Conservation (phyloP, 1,140 invertebrate species). For the Neodiprion virginianus region DNA sequence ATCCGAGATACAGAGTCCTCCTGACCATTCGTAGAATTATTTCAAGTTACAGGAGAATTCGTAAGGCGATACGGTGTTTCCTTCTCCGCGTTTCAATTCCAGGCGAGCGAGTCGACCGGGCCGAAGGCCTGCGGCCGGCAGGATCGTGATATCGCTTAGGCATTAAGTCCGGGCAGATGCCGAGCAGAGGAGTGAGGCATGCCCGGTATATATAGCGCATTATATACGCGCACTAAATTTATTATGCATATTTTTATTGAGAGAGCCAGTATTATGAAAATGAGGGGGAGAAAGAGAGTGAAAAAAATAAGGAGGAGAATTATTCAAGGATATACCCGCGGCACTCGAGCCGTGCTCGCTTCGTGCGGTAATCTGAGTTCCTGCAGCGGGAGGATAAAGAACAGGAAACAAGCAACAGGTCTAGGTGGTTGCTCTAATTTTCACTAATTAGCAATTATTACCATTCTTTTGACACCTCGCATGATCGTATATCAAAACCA, state of each 20-base stretch:
- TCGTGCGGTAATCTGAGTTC: background rate
- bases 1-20: slow-evolving; percentile 6
- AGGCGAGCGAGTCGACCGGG: background rate
- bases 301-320: background rate
- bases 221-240: background rate
- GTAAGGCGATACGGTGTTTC: background rate
- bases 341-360: background rate
- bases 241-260: background rate
- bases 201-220: background rate
- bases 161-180: background rate
- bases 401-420: slow-evolving; percentile 10
- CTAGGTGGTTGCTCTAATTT: background rate
- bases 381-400: background rate
- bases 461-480: slow-evolving; percentile 11
- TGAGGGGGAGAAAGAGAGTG: background rate
- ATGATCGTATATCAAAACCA: slow-evolving; percentile 6
- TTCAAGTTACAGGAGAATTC: background rate
- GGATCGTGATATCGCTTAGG: background rate
- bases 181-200: background rate
- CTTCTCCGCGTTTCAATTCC: too few species aligned
- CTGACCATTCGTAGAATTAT: background rate
- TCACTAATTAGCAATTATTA: slow-evolving; percentile 14
- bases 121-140: background rate
- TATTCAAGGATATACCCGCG: background rate
- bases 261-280: slow-evolving; percentile 4